Percentiles rank a stretch among this genome's conserved stretches.
These are phyloP conservation scores for Nomia melanderi DNA, from an alignment of 1,140 invertebrate species.

Conservation along the genomic window DNA sequence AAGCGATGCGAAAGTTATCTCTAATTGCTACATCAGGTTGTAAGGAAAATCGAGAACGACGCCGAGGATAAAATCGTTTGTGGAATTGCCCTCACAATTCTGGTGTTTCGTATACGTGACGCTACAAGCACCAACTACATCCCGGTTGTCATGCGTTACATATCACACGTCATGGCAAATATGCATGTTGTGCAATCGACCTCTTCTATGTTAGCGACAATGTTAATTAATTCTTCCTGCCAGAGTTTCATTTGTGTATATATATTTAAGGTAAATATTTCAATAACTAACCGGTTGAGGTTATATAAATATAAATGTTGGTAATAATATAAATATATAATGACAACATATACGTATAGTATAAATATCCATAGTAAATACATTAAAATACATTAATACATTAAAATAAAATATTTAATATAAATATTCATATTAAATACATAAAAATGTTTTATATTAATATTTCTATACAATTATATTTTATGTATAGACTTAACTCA, in stretches of 20 bases:
- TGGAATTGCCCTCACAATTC: not conserved
- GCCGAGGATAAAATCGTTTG: not conserved
- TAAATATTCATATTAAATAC: too few species aligned
- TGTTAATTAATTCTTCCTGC: not conserved
- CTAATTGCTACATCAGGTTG: not conserved
- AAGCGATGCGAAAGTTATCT: not conserved
- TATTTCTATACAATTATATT: too few species aligned
- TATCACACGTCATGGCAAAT: not conserved
- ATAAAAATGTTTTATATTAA: too few species aligned
- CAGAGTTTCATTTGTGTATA: not conserved
- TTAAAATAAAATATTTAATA: too few species aligned
- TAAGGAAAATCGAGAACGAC: not conserved
- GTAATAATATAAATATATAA: too few species aligned
- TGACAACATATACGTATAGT: too few species aligned
- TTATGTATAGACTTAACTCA: too few species aligned
- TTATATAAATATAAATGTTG: too few species aligned
- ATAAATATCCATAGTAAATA: too few species aligned
- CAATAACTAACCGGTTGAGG: rapidly evolving
- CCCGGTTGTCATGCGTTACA: not conserved
- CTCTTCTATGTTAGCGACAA: not conserved
- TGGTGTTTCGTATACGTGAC: not conserved
- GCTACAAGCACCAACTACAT: not conserved
- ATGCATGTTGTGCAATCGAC: not conserved
- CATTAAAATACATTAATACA: too few species aligned
- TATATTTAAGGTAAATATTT: not conserved